These are phyloP conservation scores for Astropecten irregularis DNA, from an alignment of 53 echinoderm and acorn worm genomes.

Conservation along the genomic window DNA sequence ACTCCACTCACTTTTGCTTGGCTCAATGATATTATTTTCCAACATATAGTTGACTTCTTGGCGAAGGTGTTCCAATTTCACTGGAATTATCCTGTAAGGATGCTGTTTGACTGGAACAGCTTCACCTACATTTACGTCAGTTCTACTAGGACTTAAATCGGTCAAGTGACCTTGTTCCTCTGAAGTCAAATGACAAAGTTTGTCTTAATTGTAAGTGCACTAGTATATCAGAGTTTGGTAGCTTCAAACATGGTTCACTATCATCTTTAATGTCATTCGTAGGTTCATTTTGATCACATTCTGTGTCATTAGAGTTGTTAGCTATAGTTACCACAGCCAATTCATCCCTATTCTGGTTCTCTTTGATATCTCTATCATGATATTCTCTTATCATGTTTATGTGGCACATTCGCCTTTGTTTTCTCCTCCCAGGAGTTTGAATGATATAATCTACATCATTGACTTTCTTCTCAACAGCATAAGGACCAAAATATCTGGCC, in stretches of 20 bases:
- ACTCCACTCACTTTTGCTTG: constrained; percentile 48
- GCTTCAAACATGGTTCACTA: background rate
- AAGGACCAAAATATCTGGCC: constrained; percentile 59
- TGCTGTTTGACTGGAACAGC: constrained; percentile 61
- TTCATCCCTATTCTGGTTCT: background rate
- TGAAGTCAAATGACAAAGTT: constrained; percentile 45
- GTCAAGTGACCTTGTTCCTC: constrained; percentile 23
- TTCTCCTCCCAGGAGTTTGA: constrained; percentile 49
- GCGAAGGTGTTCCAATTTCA: constrained; percentile 11
- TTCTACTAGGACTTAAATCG: constrained; percentile 37
- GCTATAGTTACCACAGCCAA: background rate
- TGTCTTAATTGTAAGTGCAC: constrained; percentile 18
- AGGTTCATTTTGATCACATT: background rate
- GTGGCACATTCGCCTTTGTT: constrained; percentile 55
- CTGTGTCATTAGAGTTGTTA: background rate
- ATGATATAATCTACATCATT: constrained; percentile 57
- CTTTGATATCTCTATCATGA: constrained; percentile 36
- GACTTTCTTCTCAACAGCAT: constrained; percentile 36
- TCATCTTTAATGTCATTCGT: background rate
- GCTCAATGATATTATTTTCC: constrained; percentile 36
- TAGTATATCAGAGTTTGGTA: constrained; percentile 55
- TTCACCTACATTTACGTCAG: constrained; percentile 67
- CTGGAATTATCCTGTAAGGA: constrained; percentile 63
- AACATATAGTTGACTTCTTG: constrained; percentile 31
- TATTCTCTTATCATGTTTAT: constrained; percentile 70